Base-by-base conservation (phyloP, 2,888 invertebrate genomes). In the Parthenolecanium corni region DNA sequence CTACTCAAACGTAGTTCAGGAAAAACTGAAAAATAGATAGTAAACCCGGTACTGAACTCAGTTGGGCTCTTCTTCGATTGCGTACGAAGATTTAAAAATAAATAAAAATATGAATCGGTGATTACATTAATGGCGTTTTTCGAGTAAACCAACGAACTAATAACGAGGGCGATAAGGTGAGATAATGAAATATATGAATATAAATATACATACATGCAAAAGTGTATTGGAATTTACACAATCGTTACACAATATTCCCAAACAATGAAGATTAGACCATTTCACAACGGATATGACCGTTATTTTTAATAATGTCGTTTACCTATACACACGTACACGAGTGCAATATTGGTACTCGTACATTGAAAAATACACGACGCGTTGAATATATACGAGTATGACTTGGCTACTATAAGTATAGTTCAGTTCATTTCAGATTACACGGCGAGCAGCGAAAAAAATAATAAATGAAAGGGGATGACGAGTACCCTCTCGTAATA, bases 251-350 rank as follows among this genome's bases (percentile, higher is more conserved):
- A 42, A 42, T 18, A 18, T 14, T 18, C 4, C 44, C 44, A 42
- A 42, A 42, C 44, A 42, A 42, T 42, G 44, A 42, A 42, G 44
- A 42, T 42, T 42, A 42, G 44, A 42, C 16, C 18, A 14, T 57
- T 57, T 46, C 57, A 31, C 46, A 57, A 57, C 44, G 20, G 6
- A 47, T 46, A 44, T 31, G 31, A 57, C 57, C 57, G 57, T 57
- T 57, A 57, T 57, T 57, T 57, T 57, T 57, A 42, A 57, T 57
- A 25, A 46, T 57, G 57, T 57, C 57, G 57, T 57, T 57, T 57
- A 57, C 57, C 46, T 57, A 57, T 31, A 31, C 31, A 31, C 9
- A 31, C 31, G 9, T 9, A 31, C 31, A 9, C 31, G 9, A 31
- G 9, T 4, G 31, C 4, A 31, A 31, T 31, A 31, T 9, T 31